A percentile compares a stretch with the other conserved stretches of the same genome.
Evolutionary conservation across 2,797 vertebrate genomes (phyloP).

Genomic region (Eulemur mongoz): DNA sequence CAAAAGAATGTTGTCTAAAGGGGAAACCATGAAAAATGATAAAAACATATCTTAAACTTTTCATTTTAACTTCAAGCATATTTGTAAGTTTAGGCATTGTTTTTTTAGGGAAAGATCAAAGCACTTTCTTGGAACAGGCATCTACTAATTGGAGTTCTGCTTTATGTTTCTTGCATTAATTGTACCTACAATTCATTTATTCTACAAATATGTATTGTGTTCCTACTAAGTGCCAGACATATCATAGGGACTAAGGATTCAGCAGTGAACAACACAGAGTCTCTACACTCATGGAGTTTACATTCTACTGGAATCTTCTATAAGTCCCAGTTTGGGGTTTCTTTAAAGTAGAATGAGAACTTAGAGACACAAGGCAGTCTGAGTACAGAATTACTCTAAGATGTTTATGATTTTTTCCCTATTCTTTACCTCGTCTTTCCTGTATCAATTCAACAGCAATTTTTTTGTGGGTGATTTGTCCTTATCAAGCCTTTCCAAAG

Average conservation of each 20-base stretch:
- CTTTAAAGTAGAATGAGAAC: background rate
- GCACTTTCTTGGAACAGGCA: background rate
- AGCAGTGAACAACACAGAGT: background rate
- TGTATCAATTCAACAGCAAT: background rate
- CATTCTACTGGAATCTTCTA: background rate
- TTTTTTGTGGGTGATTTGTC: background rate
- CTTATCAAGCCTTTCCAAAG: background rate
- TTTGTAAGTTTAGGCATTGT: background rate
- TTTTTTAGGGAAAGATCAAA: background rate
- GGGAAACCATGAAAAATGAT: background rate
- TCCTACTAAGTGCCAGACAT: background rate
- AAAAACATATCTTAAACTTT: background rate
- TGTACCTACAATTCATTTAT: background rate
- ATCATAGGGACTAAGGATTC: background rate
- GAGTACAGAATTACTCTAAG: background rate
- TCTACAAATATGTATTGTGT: background rate
- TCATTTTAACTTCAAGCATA: background rate
- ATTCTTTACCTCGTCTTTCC: background rate
- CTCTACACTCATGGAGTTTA: background rate
- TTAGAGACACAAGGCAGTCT: background rate
- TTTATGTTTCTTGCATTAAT: background rate
- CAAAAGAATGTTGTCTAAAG: background rate
- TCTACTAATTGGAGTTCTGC: background rate
- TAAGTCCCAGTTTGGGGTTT: background rate
- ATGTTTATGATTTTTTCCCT: background rate